These are phyloP conservation scores for Aldabrachelys gigantea DNA, from an alignment of 2,113 vertebrate genomes.

Conservation along the genomic window DNA sequence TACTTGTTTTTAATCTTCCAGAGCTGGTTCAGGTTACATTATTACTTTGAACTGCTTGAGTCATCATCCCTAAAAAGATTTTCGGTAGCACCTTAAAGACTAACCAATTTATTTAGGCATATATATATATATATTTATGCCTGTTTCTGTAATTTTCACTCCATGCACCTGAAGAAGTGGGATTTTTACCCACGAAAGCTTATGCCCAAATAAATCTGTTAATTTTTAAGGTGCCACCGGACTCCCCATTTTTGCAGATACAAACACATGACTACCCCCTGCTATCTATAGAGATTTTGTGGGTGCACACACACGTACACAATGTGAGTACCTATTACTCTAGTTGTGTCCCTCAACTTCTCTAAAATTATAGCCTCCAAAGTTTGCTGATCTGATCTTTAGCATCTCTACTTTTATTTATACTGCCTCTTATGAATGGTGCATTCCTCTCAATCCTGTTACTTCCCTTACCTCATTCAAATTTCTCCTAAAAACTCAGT, in stretches of 20 bases:
- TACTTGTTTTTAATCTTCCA: neutral
- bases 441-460: accelerated
- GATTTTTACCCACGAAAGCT: too few relatives aligned
- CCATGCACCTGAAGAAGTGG: too few relatives aligned
- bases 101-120: neutral
- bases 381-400: neutral
- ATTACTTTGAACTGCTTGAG: neutral
- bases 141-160: too few relatives aligned
- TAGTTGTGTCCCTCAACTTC: neutral
- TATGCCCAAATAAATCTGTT: too few relatives aligned
- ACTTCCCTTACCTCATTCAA: neutral
- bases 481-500: neutral
- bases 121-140: too few relatives aligned
- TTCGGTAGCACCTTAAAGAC: too few relatives aligned
- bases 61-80: neutral
- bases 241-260: too few relatives aligned
- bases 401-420: neutral
- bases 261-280: too few relatives aligned
- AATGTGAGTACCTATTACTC: neutral
- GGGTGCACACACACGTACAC: neutral
- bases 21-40: neutral
- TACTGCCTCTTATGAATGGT: neutral
- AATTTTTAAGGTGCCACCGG: too few relatives aligned
- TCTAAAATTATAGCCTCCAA: neutral
- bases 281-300: neutral